Base-by-base conservation (phyloP, 2,888 invertebrate genomes). In the Thereva unica region DNA sequence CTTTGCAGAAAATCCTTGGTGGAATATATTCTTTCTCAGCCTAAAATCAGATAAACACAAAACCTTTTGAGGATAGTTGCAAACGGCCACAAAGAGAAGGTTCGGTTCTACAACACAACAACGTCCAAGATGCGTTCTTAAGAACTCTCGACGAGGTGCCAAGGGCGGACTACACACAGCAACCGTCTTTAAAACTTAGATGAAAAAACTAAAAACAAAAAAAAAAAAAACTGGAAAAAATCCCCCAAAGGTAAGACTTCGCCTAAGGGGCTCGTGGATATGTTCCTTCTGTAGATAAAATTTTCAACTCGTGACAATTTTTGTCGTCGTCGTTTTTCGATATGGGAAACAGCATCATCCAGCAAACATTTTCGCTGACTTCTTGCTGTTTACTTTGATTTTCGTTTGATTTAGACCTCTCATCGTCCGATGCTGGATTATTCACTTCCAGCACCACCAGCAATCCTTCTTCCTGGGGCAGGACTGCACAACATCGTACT, bases 341-440 rank as follows among this genome's bases (percentile, higher is more conserved):
- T 49, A 50, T 61, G 23, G 23, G 23, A 23, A 23, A 23, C 23
- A 61, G 61, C 61, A 61, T 61, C 50, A 50, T 61, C 42, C 61
- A 61, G 42, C 61, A 61, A 61, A 23, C 23, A 23, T 23, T 23
- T 61, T 61, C 61, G 40, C 61, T 41, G 41, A 50, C 50, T 61
- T 61, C 49, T 61, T 61, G 61, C 41, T 50, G 61, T 61, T 23
- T 61, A 61, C 61, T 50, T 50, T 61, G 61, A 61, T 61, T 61
- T 61, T 61, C 61, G 61, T 61, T 61, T 61, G 61, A 61, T 61
- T 61, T 61, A 61, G 61, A 61, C 61, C 61, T 61, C 61, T 61
- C 61, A 61, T 61, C 61, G 61, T 49, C 50, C 50, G 61, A 50
- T 50, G 40, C 50, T 61, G 50, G 61, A 50, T 61, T 61, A 40